Evolutionary conservation across 2,888 invertebrate species (phyloP).

Genomic region (Plagodis dolabraria): DNA sequence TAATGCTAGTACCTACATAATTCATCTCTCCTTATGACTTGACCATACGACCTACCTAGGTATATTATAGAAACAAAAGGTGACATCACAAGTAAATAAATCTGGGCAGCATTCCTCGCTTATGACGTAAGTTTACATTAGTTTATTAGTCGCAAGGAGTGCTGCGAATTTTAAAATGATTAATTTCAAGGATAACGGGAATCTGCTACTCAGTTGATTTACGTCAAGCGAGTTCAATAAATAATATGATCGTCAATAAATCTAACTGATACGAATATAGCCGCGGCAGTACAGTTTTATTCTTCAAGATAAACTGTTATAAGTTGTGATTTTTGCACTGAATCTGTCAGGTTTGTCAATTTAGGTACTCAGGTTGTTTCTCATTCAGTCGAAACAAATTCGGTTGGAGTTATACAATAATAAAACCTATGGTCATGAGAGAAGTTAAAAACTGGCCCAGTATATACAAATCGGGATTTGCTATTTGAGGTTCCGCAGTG

Average conservation of each 20-base stretch:
- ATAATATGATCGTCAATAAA: conserved; percentile 21
- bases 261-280: conserved; percentile 4
- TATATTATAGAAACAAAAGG: conserved; percentile 26
- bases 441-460: too few relatives aligned
- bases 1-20: too few relatives aligned
- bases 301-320: not conserved
- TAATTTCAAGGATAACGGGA: conserved; percentile 37
- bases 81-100: conserved; percentile 56
- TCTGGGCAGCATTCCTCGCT: conserved; percentile 45
- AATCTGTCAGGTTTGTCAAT: too few relatives aligned
- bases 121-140: conserved; percentile 42
- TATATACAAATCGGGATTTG: too few relatives aligned
- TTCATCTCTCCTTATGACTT: not conserved
- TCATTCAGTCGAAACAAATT: too few relatives aligned
- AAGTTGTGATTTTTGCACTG: too few relatives aligned
- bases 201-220: conserved; percentile 12
- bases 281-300: too few relatives aligned
- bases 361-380: too few relatives aligned
- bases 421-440: too few relatives aligned
- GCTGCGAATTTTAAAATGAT: conserved; percentile 34
- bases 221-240: conserved; percentile 16
- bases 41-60: conserved; percentile 5
- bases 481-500: too few relatives aligned
- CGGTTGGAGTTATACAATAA: too few relatives aligned
- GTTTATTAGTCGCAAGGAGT: conserved; percentile 30